Base-by-base conservation (phyloP, 1,140 invertebrate species). In the Papilio polytes region DNA sequence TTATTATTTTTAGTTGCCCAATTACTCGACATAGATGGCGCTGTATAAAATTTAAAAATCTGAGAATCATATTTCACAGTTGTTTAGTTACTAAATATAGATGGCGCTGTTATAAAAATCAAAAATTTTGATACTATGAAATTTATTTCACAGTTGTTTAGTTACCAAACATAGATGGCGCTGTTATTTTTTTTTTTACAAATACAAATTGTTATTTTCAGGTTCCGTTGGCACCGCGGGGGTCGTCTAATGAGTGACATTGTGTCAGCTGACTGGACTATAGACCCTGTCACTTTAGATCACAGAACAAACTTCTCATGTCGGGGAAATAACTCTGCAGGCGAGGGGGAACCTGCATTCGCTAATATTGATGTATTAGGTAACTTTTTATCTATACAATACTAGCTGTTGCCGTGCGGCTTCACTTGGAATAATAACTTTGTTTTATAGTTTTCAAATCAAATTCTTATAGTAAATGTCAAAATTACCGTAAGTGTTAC, bases 301-400 rank as follows among this genome's bases (percentile, higher is more conserved):
- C 97, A 97, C 44, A 96, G 97, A 66, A 97, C 97, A 83, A 98
- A 98, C 95, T 98, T 98, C 94, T 98, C 98, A 0, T 99, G 98
- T 88, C 96, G 97, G 80, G 98, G 98, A 0, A 96, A 96, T 87
- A 98, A 98, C 90, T 96, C 97, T 31, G 98, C 97, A 6, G 98
- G 98, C 0, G 96, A 97, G 82, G 98, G 98, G 3, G 96, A 96
- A 73, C 95, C 96, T 10, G 98, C 97, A 6, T 96, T 96, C 20
- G 96, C 97, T 22, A 96, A 96, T 86, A 96, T 99, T 83, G 96
- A 98, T 88, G 98, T 98, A 46, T 95, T 97, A 15, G 97, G 97
- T 98, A 94, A 96, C 46, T 48, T 13, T 48, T 48, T 48, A 48
- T 48, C 10, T 4, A 48, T 15, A 48, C 12, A 15, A 48, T 13